Percentiles rank a stretch among this genome's conserved stretches.
Conservation (phyloP, 2,113 vertebrate genomes). For the Apaloderma vittatum region DNA sequence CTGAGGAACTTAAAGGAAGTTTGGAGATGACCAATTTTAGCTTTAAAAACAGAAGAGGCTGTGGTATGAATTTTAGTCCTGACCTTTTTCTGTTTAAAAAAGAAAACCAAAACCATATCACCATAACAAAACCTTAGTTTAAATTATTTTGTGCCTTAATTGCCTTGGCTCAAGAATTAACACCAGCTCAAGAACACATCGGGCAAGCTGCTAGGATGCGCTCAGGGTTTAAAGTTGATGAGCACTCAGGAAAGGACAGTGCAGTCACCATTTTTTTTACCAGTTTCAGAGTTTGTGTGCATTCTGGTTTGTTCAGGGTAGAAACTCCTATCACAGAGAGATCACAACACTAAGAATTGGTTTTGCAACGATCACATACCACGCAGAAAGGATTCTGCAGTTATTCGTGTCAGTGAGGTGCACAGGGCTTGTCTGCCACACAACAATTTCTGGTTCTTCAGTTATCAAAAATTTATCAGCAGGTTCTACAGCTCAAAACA, state of each 20-base stretch:
- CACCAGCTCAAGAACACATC: not conserved
- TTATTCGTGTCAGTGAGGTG: not conserved
- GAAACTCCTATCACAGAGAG: not conserved
- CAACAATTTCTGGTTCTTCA: not conserved
- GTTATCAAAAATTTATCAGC: not conserved
- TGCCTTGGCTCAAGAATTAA: not conserved
- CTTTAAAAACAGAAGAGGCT: not conserved
- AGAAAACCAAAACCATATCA: not conserved
- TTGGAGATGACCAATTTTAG: not conserved
- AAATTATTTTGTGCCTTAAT: slow-evolving; percentile 33
- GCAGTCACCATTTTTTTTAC: not conserved
- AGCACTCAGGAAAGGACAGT: not conserved
- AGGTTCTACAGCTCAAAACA: not conserved
- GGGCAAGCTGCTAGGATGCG: not conserved
- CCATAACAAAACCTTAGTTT: not conserved
- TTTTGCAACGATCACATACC: not conserved
- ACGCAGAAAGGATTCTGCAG: not conserved
- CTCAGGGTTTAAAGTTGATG: not conserved
- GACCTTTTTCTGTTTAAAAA: not conserved
- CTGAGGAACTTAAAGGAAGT: not conserved
- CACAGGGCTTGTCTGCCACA: not conserved
- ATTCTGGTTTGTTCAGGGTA: not conserved
- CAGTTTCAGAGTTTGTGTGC: not conserved
- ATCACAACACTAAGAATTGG: not conserved
- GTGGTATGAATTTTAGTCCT: not conserved